Conservation (phyloP, 2,797 vertebrate species). For the Melanotaenia maccullochi region DNA sequence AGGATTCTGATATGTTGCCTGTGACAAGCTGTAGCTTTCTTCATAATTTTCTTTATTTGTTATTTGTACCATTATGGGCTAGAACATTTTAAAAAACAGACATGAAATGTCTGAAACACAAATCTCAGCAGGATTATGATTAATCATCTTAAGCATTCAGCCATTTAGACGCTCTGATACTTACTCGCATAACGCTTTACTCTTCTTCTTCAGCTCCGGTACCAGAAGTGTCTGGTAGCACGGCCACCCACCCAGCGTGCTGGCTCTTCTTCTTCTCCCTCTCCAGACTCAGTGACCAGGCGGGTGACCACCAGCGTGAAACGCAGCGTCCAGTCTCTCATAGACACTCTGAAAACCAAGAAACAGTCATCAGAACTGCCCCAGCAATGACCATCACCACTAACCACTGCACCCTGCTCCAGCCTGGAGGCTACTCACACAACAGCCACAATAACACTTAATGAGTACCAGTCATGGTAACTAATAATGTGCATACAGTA, state of each 20-base stretch:
- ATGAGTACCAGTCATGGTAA: conserved; percentile 68
- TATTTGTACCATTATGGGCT: not conserved
- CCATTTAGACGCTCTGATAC: not conserved
- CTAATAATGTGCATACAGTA: conserved; percentile 77
- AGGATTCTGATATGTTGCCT: not conserved
- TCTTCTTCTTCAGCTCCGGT: conserved; percentile 87
- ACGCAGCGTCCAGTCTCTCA: conserved; percentile 94
- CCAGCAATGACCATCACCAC: conserved; percentile 77
- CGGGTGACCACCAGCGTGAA: conserved; percentile 98
- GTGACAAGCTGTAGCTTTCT: not conserved
- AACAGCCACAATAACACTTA: conserved; percentile 61
- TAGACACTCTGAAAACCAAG: conserved; percentile 99
- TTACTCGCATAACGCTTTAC: not conserved
- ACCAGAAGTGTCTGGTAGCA: conserved; percentile 99
- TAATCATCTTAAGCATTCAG: not conserved
- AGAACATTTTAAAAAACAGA: not conserved
- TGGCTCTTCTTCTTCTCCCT: conserved; percentile 86
- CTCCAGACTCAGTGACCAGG: conserved; percentile 91
- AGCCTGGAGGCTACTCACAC: conserved; percentile 66
- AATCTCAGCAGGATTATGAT: conserved; percentile 1
- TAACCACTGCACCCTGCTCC: conserved; percentile 46
- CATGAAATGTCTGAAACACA: not conserved
- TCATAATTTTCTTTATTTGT: not conserved
- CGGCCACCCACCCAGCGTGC: conserved; percentile 91
- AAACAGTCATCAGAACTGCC: conserved; percentile 90